A percentile compares a stretch with the other conserved stretches of the same genome.
Evolutionary conservation across 2,888 invertebrate genomes (phyloP).

Genomic region (Argynnis bischoffii): DNA sequence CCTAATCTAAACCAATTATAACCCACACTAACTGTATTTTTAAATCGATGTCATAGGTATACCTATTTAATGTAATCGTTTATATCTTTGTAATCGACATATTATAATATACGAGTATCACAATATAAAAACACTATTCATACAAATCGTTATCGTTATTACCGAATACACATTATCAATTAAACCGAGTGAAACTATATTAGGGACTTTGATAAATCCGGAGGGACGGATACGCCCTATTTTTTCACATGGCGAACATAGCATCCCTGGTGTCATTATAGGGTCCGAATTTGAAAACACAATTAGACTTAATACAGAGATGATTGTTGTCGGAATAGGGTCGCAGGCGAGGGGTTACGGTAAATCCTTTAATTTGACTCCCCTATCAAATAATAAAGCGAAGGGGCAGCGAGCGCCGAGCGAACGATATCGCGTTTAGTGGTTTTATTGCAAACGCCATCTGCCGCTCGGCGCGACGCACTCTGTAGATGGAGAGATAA

Average conservation of each 20-base stretch:
- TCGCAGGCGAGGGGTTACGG: conserved; percentile 74
- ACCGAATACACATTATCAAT: conserved; percentile 21
- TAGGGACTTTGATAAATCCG: conserved; percentile 71
- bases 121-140: not conserved
- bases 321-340: conserved; percentile 80
- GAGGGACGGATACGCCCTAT: conserved; percentile 68
- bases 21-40: not conserved
- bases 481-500: conserved; percentile 77
- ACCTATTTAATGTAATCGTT: not conserved
- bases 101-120: too few relatives aligned
- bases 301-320: conserved; percentile 83
- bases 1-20: conserved; percentile 21
- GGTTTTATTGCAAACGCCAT: conserved; percentile 83
- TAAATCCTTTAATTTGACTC: conserved; percentile 83
- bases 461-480: conserved; percentile 62
- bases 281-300: conserved; percentile 81
- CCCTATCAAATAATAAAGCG: conserved; percentile 82
- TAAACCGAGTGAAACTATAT: conserved; percentile 53
- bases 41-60: not conserved
- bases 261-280: conserved; percentile 65
- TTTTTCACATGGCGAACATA: conserved; percentile 73
- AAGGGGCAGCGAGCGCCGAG: conserved; percentile 64
- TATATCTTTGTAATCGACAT: not conserved
- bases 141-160: not conserved
- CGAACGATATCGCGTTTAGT: conserved; percentile 80